Evolutionary conservation across 2,888 invertebrate genomes (phyloP), one percentile per base, ranked within the genome.

Genomic region (Scaptomyza reducta): DNA sequence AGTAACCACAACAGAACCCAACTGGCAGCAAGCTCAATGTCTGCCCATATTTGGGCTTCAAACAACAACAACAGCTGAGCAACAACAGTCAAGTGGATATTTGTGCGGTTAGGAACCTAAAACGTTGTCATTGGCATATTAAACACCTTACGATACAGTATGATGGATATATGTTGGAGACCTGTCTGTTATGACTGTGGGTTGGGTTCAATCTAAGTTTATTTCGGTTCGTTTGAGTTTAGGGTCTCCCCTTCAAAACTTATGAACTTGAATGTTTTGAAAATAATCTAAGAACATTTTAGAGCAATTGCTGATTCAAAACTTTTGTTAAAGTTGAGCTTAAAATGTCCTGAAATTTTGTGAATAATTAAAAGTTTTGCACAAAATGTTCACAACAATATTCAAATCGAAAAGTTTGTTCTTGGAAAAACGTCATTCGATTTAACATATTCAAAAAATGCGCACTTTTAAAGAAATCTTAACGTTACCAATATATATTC

Each of bases 41-140:
- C 46, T 58, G 56, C 7, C 83, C 86, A 69, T 83, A 81, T 83
- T 77, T 56, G 72, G 82, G 11, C 18, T 16, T 55, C 63, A 40
- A 72, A 44, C 54, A 22, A 62, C 63, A 41, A 1, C 46, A 45
- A 14, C 27, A 22, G 38, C 7, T 18, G 22, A 22, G 5, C 22
- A 38, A 1, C 18, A 29, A 18, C n/a, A 13, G 73, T 64, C 74
- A 77, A 79, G 60, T 79, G 74, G 58, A 54, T 74, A 60, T 71
- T 64, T 78, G 71, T 78, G 65, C 55, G 77, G 62, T 72, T 74
- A 60, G 62, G 54, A 69, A 66, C 69, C 59, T 57, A 56, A 66
- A 64, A 58, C 58, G 54, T 55, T 84, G 78, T 74, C 87, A 65
- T 67, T 74, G 85, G 87, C 82, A 83, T 83, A 83, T 78, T 83